A percentile compares a stretch with the other conserved stretches of the same genome.
phyloP scores from a whole-genome alignment of 2,888 invertebrate species.

The Xestia rhomboidea region DNA sequence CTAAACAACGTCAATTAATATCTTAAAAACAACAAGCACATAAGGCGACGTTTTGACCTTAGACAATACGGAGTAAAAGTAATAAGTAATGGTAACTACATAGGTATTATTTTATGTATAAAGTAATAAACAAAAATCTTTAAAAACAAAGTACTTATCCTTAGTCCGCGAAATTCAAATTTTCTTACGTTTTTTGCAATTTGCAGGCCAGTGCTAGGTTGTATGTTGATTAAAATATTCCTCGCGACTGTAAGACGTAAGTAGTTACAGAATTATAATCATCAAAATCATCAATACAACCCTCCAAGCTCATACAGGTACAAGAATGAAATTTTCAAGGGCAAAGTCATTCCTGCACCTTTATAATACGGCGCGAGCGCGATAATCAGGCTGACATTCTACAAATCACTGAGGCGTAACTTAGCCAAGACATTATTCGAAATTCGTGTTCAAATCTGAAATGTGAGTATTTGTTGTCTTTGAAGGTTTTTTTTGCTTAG shows the following conservation, averaged over 20 bases:
- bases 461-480: neutral
- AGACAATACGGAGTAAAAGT: slow-evolving; percentile 3
- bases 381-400: neutral
- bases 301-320: no score
- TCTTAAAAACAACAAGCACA: neutral
- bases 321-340: no score
- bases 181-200: no score
- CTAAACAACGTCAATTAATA: neutral
- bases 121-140: slow-evolving; percentile 8
- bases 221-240: no score
- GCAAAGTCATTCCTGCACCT: no score
- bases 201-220: no score
- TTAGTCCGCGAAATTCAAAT: no score
- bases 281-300: no score
- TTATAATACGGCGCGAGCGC: neutral
- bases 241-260: no score
- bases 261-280: no score
- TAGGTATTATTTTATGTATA: no score
- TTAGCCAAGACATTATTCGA: neutral
- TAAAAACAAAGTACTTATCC: slow-evolving; percentile 13
- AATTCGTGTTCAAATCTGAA: neutral
- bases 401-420: neutral
- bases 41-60: neutral
- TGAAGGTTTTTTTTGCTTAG: neutral
- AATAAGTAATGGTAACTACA: slow-evolving; percentile 31